Evolutionary conservation across 2,888 invertebrate species (phyloP).

Genomic region (Eutolmus rufibarbis): DNA sequence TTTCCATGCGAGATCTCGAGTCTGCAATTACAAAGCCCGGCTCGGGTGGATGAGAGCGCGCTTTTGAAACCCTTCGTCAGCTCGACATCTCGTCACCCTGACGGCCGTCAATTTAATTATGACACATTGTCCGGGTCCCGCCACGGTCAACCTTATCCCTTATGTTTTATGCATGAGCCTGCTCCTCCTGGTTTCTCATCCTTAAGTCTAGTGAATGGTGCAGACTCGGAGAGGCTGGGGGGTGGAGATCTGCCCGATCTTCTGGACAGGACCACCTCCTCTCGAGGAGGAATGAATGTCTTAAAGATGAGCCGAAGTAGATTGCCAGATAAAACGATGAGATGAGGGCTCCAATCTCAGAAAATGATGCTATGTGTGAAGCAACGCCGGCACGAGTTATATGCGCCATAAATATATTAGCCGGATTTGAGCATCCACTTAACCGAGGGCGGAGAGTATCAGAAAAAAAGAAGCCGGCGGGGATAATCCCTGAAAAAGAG

Average conservation of each 20-base stretch:
- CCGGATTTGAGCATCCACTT: neutral
- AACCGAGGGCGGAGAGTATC: neutral
- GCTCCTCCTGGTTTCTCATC: neutral
- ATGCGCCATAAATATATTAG: conserved; percentile 5
- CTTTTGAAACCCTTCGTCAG: neutral
- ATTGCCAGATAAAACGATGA: neutral
- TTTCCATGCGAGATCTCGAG: neutral
- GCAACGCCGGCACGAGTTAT: neutral
- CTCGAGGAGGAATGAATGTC: neutral
- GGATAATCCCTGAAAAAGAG: neutral
- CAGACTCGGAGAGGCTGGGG: neutral
- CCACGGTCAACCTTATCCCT: neutral
- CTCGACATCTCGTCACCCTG: neutral
- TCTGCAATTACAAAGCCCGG: conserved; percentile 2
- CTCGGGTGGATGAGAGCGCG: neutral
- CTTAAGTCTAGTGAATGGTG: neutral
- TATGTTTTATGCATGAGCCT: conserved; percentile 23
- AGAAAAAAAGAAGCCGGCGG: neutral
- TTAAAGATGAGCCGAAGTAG: neutral
- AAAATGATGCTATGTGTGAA: conserved; percentile 3
- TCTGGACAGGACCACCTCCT: neutral
- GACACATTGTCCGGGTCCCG: conserved; percentile 1
- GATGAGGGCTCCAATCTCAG: neutral
- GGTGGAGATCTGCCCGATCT: neutral
- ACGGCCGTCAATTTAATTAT: conserved; percentile 31